Conservation (phyloP, 2,113 vertebrate genomes). For the Lepus timidus region DNA sequence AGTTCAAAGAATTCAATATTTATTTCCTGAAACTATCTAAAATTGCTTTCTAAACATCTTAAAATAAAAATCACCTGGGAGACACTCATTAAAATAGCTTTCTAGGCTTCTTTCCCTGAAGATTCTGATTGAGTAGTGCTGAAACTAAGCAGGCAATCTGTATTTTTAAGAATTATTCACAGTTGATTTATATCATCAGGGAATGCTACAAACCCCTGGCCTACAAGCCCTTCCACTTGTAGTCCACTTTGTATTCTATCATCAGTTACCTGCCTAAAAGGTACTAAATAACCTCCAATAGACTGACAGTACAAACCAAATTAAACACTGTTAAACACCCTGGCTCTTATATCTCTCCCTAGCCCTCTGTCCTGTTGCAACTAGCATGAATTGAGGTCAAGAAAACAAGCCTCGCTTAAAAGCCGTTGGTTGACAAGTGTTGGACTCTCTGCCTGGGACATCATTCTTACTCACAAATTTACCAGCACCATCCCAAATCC, state of each 20-base stretch:
- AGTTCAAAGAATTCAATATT: constrained; percentile 50
- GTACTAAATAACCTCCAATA: background rate
- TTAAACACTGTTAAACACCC: background rate
- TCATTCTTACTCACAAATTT: background rate
- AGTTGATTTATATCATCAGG: background rate
- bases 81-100: background rate
- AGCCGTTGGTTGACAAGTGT: background rate
- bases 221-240: background rate
- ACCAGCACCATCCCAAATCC: background rate
- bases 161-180: constrained; percentile 18
- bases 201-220: background rate
- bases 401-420: background rate
- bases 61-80: constrained; percentile 28
- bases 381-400: background rate
- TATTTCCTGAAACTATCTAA: constrained; percentile 28
- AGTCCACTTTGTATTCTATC: background rate
- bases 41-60: background rate
- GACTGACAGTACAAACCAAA: constrained; percentile 13
- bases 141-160: background rate
- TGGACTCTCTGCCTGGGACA: background rate
- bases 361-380: background rate
- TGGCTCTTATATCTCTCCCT: background rate
- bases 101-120: background rate
- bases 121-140: background rate
- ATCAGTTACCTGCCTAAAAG: constrained; percentile 17